Evolutionary conservation across 1,140 invertebrate species (phyloP).

Genomic region (Trachymyrmex septentrionalis): DNA sequence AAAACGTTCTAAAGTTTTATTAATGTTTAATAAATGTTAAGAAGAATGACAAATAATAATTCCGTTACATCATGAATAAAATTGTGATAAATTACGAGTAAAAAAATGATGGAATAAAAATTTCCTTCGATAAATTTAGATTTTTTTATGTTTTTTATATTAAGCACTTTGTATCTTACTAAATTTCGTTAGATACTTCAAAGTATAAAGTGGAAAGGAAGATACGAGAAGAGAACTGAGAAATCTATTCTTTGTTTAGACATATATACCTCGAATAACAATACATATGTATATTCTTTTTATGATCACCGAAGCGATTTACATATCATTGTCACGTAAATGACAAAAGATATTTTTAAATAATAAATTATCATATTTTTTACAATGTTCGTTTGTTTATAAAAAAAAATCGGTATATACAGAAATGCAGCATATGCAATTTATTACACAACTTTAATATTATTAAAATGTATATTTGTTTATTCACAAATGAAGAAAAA

Average conservation of each 20-base stretch:
- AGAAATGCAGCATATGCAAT: too few relatives aligned
- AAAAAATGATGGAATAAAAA: not conserved
- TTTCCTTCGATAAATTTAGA: not conserved
- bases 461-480: too few relatives aligned
- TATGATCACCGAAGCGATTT: too few relatives aligned
- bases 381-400: too few relatives aligned
- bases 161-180: not conserved
- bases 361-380: too few relatives aligned
- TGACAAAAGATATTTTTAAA: not conserved
- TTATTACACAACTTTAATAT: too few relatives aligned
- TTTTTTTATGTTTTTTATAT: not conserved
- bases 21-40: not conserved
- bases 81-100: not conserved
- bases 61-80: not conserved
- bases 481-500: too few relatives aligned
- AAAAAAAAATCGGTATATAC: too few relatives aligned
- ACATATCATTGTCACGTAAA: not conserved
- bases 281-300: not conserved
- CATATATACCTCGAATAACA: not conserved
- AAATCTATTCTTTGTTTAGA: not conserved
- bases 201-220: not conserved
- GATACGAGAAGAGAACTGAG: not conserved
- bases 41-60: not conserved
- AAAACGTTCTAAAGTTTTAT: slow-evolving; percentile 46
- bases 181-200: not conserved